phyloP scores from a whole-genome alignment of 1,140 invertebrate genomes.

The Bacillus rossius region DNA sequence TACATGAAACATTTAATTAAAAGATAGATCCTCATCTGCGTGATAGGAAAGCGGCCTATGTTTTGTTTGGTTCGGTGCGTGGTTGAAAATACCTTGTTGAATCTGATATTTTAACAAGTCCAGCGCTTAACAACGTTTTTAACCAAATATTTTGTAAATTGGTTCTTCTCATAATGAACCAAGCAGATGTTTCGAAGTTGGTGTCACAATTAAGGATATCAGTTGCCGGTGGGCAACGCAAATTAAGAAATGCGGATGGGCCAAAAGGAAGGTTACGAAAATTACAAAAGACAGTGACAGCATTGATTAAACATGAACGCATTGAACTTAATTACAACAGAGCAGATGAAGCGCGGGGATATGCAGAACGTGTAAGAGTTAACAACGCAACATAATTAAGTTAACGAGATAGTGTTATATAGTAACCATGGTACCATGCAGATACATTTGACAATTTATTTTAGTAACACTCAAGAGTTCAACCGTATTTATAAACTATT shows the following conservation, averaged over 20 bases:
- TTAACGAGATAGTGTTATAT: not conserved
- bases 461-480: not conserved
- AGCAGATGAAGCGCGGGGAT: slow-evolving; percentile 81
- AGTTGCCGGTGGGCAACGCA: slow-evolving; percentile 51
- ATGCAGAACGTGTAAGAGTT: slow-evolving; percentile 78
- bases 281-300: slow-evolving; percentile 75
- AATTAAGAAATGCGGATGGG: slow-evolving; percentile 59
- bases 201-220: slow-evolving; percentile 66
- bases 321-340: slow-evolving; percentile 71
- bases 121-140: too few relatives aligned
- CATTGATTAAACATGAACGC: slow-evolving; percentile 81
- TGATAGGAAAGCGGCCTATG: too few relatives aligned
- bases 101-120: too few relatives aligned
- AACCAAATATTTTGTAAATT: too few relatives aligned
- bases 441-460: not conserved
- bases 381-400: too few relatives aligned
- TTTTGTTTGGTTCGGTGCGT: too few relatives aligned
- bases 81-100: too few relatives aligned
- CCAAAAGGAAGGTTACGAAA: slow-evolving; percentile 69
- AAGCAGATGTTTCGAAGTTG: slow-evolving; percentile 64
- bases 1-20: too few relatives aligned
- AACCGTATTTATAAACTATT: not conserved
- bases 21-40: too few relatives aligned
- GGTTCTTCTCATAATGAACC: slow-evolving; percentile 60
- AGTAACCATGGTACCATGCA: not conserved